Evolutionary conservation across 2,113 vertebrate genomes (phyloP), one percentile per base, ranked within the genome.

Genomic region (Ciconia maguari): DNA sequence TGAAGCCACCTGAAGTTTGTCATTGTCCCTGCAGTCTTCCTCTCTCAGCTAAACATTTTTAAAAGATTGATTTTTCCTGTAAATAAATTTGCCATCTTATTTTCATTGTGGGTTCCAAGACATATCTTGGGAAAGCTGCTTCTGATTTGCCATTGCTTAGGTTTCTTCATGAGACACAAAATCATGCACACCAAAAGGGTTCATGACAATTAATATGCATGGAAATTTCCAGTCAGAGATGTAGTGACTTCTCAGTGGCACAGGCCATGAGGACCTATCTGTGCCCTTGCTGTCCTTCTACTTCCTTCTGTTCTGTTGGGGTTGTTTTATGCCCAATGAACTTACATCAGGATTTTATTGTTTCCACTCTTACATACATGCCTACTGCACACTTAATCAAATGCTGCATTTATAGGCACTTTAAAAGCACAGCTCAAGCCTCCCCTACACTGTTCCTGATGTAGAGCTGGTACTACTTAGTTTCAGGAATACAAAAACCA

Each of bases 401-500:
- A 89, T 38, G 51, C 26, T 62, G 38, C n/a, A 70, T 41, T 75
- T 78, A 36, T 5, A 78, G 65, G 29, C 38, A 66, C 22, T 78
- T 77, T 48, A 71, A 81, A 96, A 92, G 55, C 60, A 60, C 13
- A 89, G 34, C 24, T 88, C 20, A 74, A 46, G 16, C 15, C 34
- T 61, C 49, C 70, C 18, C 30, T 76, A 20, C 12, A 18, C 24
- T 42, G 22, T 14, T 92, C 4, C 26, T 91, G 16, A 81, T 18
- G 16, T 34, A 90, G 30, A 78, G 21, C 18, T 89, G 16, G 3
- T n/a, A 84, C 24, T 54, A 68, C 11, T 60, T 82, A 30, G 21
- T 54, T 90, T 84, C 80, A 94, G 65, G 94, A 89, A 94, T 49
- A 27, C 32, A 92, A 90, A 93, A 68, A 87, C 54, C 51, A 83